A percentile compares a stretch with the other conserved stretches of the same genome.
These are phyloP conservation scores for Lanius ludovicianus DNA, from an alignment of 2,113 vertebrate genomes.

Conservation along the genomic window DNA sequence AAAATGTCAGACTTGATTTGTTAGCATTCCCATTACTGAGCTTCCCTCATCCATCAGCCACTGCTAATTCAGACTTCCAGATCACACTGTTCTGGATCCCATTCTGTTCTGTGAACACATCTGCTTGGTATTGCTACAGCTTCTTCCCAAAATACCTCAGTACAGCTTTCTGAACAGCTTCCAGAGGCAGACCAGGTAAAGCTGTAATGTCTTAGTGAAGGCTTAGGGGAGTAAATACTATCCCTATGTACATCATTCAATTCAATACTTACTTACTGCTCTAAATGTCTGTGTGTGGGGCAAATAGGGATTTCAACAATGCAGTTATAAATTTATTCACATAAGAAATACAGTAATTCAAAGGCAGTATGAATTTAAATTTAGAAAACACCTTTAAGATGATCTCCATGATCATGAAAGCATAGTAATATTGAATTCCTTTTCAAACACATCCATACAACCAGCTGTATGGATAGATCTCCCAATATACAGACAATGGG, in stretches of 20 bases:
- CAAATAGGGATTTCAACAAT: neutral
- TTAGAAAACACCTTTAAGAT: neutral
- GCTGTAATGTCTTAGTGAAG: neutral
- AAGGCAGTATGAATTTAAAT: neutral
- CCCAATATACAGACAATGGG: neutral
- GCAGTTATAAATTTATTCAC: neutral
- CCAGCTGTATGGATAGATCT: neutral
- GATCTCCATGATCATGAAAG: neutral
- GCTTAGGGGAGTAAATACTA: neutral
- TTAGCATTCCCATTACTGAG: accelerated
- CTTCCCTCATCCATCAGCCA: neutral
- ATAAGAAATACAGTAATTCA: neutral
- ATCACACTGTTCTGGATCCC: neutral
- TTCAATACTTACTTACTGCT: neutral
- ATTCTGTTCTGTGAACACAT: neutral
- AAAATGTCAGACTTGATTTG: neutral
- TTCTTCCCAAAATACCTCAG: neutral
- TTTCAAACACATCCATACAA: neutral
- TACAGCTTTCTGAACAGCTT: neutral
- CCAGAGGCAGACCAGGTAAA: neutral
- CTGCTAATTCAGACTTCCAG: neutral
- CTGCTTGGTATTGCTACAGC: neutral
- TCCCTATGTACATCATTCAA: neutral
- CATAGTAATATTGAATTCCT: neutral
- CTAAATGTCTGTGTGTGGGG: neutral